Evolutionary conservation across 2,797 vertebrate species (phyloP), one percentile per base, ranked within the genome.

Genomic region (Rhinichthys osculus): DNA sequence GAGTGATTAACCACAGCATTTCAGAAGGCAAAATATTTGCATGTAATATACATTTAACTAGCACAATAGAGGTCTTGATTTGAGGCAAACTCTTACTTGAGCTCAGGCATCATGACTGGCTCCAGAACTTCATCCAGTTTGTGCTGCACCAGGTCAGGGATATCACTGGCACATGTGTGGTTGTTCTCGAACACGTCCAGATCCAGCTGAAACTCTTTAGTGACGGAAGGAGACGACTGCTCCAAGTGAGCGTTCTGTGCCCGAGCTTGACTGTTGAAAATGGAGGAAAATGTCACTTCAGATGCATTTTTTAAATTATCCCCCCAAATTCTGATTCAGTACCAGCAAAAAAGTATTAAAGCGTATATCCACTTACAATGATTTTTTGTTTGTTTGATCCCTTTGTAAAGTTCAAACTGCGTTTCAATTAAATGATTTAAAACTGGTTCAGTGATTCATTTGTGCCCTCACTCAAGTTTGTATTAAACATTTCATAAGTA

Each of bases 121-220:
- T 99, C 98, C 92, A 99, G 96, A 89, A 99, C 96, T 90, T 99
- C 98, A 82, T 99, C 98, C 87, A 99, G 95, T 90, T 99, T 98
- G 94, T 99, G 97, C 89, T 99, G 98, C 78, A 99, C 98, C 11
- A 99, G 96, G 85, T 98, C 97, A 0, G 98, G 98, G 94, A 99
- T 95, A 91, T 99, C 98, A 13, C 96, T 95, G 82, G 97, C 97
- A 1, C 95, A 92, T 21, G 96, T 94, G 30, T 95, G 97, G 93
- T 99, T 98, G 85, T 96, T 97, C 92, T 99, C 98, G 33, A 99
- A 99, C 93, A 98, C 97, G 92, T 99, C 98, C 87, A 99, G 94
- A 92, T 99, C 98, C 88, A 99, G 92, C 91, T 99, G 98, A 92
- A 99, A 99, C 92, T 99, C 97, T 83, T 96, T 96, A 11, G 97